A percentile compares a stretch with the other conserved stretches of the same genome.
These are phyloP conservation scores for Linhomoeus sp. DNA, from an alignment of 2,888 invertebrate species.

Conservation along the genomic window DNA sequence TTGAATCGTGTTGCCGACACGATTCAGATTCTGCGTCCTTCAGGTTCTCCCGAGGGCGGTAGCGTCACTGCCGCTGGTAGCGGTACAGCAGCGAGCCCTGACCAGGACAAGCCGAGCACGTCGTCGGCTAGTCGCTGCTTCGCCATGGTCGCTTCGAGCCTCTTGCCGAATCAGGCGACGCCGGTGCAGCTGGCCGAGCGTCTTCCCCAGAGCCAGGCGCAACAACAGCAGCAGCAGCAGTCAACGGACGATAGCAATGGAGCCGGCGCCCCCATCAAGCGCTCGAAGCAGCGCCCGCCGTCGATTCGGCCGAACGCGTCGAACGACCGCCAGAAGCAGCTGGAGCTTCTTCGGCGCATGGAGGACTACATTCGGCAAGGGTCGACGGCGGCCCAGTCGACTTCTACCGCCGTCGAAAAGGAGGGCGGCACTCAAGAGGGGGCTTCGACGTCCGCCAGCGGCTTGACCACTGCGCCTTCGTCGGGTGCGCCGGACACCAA, in stretches of 20 bases:
- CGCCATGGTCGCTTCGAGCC: conserved; percentile 6
- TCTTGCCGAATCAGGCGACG: conserved; percentile 7
- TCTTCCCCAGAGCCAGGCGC: not conserved
- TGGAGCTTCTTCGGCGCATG: conserved; percentile 45
- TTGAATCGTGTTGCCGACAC: no score
- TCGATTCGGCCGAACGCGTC: conserved; percentile 31
- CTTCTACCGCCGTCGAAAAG: no score
- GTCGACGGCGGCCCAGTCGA: not conserved
- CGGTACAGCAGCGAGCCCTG: no score
- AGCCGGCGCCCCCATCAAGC: not conserved
- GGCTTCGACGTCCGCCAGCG: no score
- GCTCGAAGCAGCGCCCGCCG: conserved; percentile 12
- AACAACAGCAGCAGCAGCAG: not conserved
- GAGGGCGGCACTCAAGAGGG: no score
- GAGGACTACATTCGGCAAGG: conserved; percentile 36
- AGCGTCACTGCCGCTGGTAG: not conserved
- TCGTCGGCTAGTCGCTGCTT: conserved; percentile 6
- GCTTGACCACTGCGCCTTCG: no score
- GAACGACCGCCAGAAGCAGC: conserved; percentile 40
- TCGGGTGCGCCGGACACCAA: not conserved
- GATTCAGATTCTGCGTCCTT: not conserved
- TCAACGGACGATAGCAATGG: not conserved
- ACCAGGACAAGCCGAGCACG: no score
- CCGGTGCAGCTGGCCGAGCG: conserved; percentile 1
- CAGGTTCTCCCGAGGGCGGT: not conserved